Evolutionary conservation across 1,140 invertebrate species (phyloP).

Genomic region (Hirudo medicinalis): DNA sequence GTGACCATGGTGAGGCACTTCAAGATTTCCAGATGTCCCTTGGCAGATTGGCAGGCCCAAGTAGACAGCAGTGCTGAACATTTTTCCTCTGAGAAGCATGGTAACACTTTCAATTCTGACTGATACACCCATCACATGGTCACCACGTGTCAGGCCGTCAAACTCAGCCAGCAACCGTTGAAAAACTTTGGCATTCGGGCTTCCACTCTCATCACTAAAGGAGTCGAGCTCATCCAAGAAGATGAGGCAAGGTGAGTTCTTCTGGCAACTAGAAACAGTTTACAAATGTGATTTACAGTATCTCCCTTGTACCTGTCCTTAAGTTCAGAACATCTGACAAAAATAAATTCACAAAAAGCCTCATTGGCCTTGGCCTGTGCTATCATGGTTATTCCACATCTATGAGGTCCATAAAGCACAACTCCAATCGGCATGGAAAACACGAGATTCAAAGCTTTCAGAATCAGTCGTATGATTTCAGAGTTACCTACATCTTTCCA

Average conservation of each 20-base stretch:
- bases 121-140: slow-evolving; percentile 84
- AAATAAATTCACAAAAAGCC: slow-evolving; percentile 89
- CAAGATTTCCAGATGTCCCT: slow-evolving; percentile 75
- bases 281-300: slow-evolving; percentile 85
- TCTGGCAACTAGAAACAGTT: slow-evolving; percentile 82
- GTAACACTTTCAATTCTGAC: slow-evolving; percentile 86
- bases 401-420: slow-evolving; percentile 80
- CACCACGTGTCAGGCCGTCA: slow-evolving; percentile 82
- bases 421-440: slow-evolving; percentile 67
- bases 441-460: slow-evolving; percentile 67
- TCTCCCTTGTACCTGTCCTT: slow-evolving; percentile 98
- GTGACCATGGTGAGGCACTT: slow-evolving; percentile 77
- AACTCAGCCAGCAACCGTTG: slow-evolving; percentile 97
- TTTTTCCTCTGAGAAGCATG: slow-evolving; percentile 87
- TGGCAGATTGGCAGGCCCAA: slow-evolving; percentile 70
- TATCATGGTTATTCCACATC: slow-evolving; percentile 73
- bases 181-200: slow-evolving; percentile 52
- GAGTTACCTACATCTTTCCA: slow-evolving; percentile 95
- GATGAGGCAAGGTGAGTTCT: slow-evolving; percentile 88
- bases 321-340: slow-evolving; percentile 89
- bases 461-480: slow-evolving; percentile 67
- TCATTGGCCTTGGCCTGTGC: slow-evolving; percentile 90
- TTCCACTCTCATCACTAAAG: slow-evolving; percentile 51
- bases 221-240: slow-evolving; percentile 99
- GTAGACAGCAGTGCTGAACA: slow-evolving; percentile 84